phyloP scores from a whole-genome alignment of 2,888 invertebrate genomes.

The Adelognathus sp. region DNA sequence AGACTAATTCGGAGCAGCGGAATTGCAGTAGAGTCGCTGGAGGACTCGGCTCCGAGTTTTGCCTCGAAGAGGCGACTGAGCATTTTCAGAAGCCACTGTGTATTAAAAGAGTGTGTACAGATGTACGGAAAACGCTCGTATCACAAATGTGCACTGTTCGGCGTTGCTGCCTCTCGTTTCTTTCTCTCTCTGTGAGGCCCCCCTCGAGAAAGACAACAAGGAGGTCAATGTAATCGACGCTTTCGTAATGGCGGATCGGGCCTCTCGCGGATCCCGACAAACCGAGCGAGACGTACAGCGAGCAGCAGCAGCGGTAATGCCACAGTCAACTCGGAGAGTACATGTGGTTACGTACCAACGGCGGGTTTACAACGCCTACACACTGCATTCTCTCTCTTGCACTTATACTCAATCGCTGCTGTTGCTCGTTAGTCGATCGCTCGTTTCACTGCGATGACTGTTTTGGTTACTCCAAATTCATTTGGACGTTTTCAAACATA shows the following conservation, averaged over 20 bases:
- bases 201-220: conserved; percentile 65
- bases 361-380: conserved; percentile 62
- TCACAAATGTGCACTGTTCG: background rate
- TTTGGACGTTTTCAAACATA: no score
- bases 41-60: conserved; percentile 10
- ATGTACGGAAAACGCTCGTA: conserved; percentile 14
- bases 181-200: conserved; percentile 55
- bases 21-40: background rate
- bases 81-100: no score
- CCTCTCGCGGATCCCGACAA: conserved; percentile 40
- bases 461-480: background rate
- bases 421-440: conserved; percentile 60
- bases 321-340: conserved; percentile 25
- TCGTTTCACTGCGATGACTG: conserved; percentile 45
- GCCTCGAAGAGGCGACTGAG: background rate
- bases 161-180: conserved; percentile 28
- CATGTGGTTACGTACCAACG: conserved; percentile 11
- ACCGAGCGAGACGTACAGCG: conserved; percentile 33
- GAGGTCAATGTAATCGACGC: conserved; percentile 74
- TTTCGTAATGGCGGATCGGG: conserved; percentile 68
- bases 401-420: background rate
- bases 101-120: conserved; percentile 20
- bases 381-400: conserved; percentile 22
- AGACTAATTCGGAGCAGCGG: background rate
- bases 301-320: conserved; percentile 32